These are phyloP conservation scores for Luperina nickerlii DNA, from an alignment of 2,888 invertebrate genomes.

Conservation along the genomic window DNA sequence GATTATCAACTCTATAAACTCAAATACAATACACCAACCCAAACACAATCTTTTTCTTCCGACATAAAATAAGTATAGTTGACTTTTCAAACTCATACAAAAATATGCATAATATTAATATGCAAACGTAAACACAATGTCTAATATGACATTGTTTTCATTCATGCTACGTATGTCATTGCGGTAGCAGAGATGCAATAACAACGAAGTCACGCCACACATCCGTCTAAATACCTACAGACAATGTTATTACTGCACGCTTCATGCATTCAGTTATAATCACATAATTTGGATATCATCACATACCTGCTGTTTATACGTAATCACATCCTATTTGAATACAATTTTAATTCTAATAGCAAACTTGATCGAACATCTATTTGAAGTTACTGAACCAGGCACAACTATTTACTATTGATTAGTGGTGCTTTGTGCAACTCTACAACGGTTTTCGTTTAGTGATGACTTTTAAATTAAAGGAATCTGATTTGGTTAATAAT, in stretches of 20 bases:
- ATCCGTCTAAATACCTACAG: constrained; percentile 68
- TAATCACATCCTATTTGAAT: constrained; percentile 75
- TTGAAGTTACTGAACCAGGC: constrained; percentile 48
- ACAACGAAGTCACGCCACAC: constrained; percentile 70
- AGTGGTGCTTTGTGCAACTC: constrained; percentile 9
- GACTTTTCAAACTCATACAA: not conserved
- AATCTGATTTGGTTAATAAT: not conserved
- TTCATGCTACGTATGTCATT: constrained; percentile 66
- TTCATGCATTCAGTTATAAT: constrained; percentile 76
- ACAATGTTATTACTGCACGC: constrained; percentile 73
- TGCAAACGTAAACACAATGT: constrained; percentile 27
- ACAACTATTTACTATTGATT: constrained; percentile 50
- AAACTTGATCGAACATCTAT: constrained; percentile 64
- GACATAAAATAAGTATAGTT: not conserved
- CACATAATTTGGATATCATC: constrained; percentile 80
- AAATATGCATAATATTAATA: constrained; percentile 12
- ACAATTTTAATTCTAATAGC: constrained; percentile 72
- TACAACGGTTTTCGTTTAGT: constrained; percentile 24
- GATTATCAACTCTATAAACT: constrained; percentile 8
- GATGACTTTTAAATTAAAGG: constrained; percentile 3
- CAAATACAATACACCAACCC: not conserved
- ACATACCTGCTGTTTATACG: constrained; percentile 59
- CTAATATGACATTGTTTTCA: constrained; percentile 64
- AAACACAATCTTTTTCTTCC: too few species aligned
- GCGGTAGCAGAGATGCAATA: constrained; percentile 69